Evolutionary conservation across 2,888 invertebrate species (phyloP).

Genomic region (Spicauda simplicius): DNA sequence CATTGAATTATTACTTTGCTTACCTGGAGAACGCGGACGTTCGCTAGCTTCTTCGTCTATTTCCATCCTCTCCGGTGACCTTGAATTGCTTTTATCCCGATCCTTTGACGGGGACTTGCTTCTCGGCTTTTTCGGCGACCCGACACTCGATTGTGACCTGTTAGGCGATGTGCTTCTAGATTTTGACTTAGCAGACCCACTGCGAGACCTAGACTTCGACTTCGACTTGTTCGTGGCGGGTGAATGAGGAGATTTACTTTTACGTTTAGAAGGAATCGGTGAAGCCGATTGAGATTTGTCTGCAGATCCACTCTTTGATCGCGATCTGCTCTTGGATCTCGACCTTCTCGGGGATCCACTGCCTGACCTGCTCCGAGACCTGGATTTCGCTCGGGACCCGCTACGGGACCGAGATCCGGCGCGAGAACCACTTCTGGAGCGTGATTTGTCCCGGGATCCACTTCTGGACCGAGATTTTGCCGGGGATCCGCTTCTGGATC

Average conservation of each 20-base stretch:
- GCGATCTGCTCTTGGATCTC: slow-evolving; percentile 49
- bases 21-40: slow-evolving; percentile 43
- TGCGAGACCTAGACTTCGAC: slow-evolving; percentile 47
- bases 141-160: slow-evolving; percentile 47
- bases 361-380: slow-evolving; percentile 39
- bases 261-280: slow-evolving; percentile 51
- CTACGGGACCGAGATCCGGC: slow-evolving; percentile 54
- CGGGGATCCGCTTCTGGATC: slow-evolving; percentile 45
- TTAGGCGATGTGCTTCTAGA: slow-evolving; percentile 46
- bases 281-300: slow-evolving; percentile 51
- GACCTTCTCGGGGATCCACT: slow-evolving; percentile 46
- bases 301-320: slow-evolving; percentile 52
- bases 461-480: slow-evolving; percentile 47
- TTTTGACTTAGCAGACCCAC: slow-evolving; percentile 47
- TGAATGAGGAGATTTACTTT: slow-evolving; percentile 41
- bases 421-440: slow-evolving; percentile 49
- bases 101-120: slow-evolving; percentile 45
- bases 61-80: slow-evolving; percentile 53
- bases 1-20: neutral
- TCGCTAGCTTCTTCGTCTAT: slow-evolving; percentile 46
- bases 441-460: slow-evolving; percentile 40
- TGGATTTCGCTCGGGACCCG: slow-evolving; percentile 43
- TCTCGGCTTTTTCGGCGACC: slow-evolving; percentile 47
- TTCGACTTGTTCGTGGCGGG: slow-evolving; percentile 37
- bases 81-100: slow-evolving; percentile 40